These are phyloP conservation scores for Lagopus leucura DNA, from an alignment of 2,113 vertebrate species.

Conservation along the genomic window DNA sequence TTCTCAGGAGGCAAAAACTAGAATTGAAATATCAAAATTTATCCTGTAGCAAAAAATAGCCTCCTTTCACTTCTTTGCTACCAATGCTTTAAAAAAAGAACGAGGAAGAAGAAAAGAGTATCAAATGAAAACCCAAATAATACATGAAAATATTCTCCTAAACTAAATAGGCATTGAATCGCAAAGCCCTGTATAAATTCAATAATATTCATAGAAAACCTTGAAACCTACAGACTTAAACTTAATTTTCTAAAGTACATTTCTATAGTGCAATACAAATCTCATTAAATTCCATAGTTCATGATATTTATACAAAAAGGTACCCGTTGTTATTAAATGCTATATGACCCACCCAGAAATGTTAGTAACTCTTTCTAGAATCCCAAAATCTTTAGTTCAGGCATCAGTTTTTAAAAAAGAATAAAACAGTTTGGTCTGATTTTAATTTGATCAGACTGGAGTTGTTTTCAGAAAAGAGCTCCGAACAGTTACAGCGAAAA, in stretches of 20 bases:
- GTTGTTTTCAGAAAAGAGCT: conserved; percentile 26
- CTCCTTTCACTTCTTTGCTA: conserved; percentile 61
- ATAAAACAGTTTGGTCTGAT: not conserved
- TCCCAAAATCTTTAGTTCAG: conserved; percentile 17
- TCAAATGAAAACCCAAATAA: conserved; percentile 63
- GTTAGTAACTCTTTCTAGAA: conserved; percentile 55
- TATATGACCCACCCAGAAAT: conserved; percentile 42
- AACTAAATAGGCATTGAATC: conserved; percentile 56
- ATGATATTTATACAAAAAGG: conserved; percentile 50
- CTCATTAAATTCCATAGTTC: conserved; percentile 55
- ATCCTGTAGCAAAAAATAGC: conserved; percentile 66
- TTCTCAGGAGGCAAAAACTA: conserved; percentile 63
- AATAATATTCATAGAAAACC: conserved; percentile 61
- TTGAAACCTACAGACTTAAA: conserved; percentile 63
- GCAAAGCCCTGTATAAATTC: conserved; percentile 62
- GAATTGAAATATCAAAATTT: conserved; percentile 68
- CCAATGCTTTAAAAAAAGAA: conserved; percentile 45
- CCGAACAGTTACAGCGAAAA: not conserved
- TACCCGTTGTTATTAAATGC: conserved; percentile 34
- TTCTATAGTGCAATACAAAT: conserved; percentile 47
- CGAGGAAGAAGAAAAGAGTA: conserved; percentile 46
- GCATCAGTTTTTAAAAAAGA: not conserved
- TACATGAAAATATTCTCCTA: conserved; percentile 68
- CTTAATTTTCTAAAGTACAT: conserved; percentile 62
- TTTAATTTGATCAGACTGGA: conserved; percentile 34